Base-by-base conservation (phyloP, 2,797 vertebrate species). In the Orientallactaga sibirica region DNA sequence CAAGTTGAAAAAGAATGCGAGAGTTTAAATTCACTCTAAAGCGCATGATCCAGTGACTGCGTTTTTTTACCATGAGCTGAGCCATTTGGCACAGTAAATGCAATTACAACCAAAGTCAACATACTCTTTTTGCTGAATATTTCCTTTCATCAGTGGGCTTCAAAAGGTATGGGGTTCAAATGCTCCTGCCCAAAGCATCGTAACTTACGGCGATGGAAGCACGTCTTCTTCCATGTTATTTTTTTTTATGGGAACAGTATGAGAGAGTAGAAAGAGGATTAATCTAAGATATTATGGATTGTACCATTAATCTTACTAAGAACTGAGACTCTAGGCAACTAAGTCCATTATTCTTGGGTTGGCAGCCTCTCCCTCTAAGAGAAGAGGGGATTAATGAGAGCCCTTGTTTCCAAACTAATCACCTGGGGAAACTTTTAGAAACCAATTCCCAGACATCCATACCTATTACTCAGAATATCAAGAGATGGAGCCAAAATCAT, bases 61-160 rank as follows among this genome's bases (percentile, higher is more conserved):
- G 1, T 87, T 95, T 48, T 48, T 95, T 92, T 76, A 85, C 75
- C 91, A 77, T 27, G 41, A 91, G 82, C 78, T 64, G 71, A 92
- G 77, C 70, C 48, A 3, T 94, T 74, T 90, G 94, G 78, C 92
- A 89, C 68, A 91, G 92, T 85, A 96, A 96, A 97, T 74, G 94
- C 58, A 94, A 96, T 95, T 92, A 93, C 80, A 94, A 87, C 82
- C 90, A 92, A 95, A 95, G 93, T 93, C 95, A 95, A 91, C 92
- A 95, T 58, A 70, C 29, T 86, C 58, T 92, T 95, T 61, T 78
- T 12, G 29, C 67, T 66, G 27, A 15, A 2, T 24, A 83, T 70
- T 83, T 82, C 68, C 81, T 95, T 95, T 96, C 82, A 95, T 96
- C 94, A 91, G 24, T 62, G 80, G 75, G 10, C 93, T 91, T 95